phyloP scores from a whole-genome alignment of 2,113 vertebrate species.

The Poeciliopsis occidentalis region DNA sequence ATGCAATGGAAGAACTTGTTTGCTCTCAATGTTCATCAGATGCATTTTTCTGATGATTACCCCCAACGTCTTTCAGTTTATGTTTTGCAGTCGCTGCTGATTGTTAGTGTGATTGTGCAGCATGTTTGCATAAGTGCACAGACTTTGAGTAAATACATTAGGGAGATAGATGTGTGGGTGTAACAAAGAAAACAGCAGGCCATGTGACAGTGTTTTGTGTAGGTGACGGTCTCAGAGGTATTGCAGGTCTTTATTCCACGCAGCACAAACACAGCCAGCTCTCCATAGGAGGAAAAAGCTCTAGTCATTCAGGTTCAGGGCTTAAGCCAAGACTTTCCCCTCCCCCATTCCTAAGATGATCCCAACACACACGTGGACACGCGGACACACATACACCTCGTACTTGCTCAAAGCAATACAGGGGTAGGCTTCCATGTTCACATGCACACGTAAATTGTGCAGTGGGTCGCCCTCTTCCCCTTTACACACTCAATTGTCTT shows the following conservation, averaged over 20 bases:
- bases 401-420: constrained; percentile 61
- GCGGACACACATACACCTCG: constrained; percentile 31
- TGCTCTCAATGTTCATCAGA: constrained; percentile 30
- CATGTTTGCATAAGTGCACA: constrained; percentile 18
- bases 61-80: constrained; percentile 24
- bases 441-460: constrained; percentile 19
- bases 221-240: constrained; percentile 60
- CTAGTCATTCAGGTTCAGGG: constrained; percentile 64
- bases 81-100: constrained; percentile 30
- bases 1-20: constrained; percentile 13
- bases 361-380: constrained; percentile 31
- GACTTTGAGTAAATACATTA: constrained; percentile 47
- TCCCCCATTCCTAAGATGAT: constrained; percentile 58
- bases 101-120: constrained; percentile 32
- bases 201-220: constrained; percentile 62
- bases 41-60: constrained; percentile 11
- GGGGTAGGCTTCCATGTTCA: constrained; percentile 44
- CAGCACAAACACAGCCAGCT: constrained; percentile 62
- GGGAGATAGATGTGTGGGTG: constrained; percentile 42
- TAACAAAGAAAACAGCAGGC: constrained; percentile 56
- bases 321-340: constrained; percentile 57
- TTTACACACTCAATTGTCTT: constrained; percentile 64
- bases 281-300: constrained; percentile 54
- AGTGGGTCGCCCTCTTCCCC: constrained; percentile 52
- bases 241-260: constrained; percentile 62